Percentiles rank a stretch among this genome's conserved stretches.
Evolutionary conservation across 2,888 invertebrate species (phyloP).

Genomic region (Scaptomyza caliginosa): DNA sequence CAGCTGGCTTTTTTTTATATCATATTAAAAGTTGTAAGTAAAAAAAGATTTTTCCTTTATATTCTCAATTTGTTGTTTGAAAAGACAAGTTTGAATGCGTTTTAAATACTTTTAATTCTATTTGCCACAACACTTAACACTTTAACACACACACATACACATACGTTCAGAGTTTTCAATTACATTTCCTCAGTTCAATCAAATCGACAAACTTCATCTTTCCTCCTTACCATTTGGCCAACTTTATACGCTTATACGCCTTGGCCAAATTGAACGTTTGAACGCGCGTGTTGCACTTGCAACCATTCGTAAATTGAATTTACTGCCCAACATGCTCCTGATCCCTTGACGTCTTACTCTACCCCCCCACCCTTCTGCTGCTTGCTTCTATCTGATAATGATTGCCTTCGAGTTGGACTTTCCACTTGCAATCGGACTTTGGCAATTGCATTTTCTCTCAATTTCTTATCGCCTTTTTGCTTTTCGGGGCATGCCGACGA

Average conservation of each 20-base stretch:
- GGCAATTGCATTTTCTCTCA: conserved; percentile 61
- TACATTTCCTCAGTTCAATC: conserved; percentile 78
- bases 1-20: neutral
- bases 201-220: conserved; percentile 56
- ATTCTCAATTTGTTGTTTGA: neutral
- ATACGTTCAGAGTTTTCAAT: conserved; percentile 62
- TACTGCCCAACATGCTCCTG: conserved; percentile 49
- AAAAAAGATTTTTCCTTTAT: neutral
- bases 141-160: conserved; percentile 6
- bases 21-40: neutral
- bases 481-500: conserved; percentile 37
- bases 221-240: conserved; percentile 1
- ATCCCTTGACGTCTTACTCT: conserved; percentile 18
- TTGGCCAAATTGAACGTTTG: conserved; percentile 50
- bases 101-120: neutral
- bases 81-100: neutral
- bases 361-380: conserved; percentile 1
- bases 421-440: conserved; percentile 50
- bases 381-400: conserved; percentile 43
- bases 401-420: conserved; percentile 36
- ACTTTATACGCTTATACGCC: conserved; percentile 40
- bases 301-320: conserved; percentile 78
- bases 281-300: conserved; percentile 71
- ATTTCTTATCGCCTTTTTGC: conserved; percentile 64
- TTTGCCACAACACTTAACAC: conserved; percentile 22